phyloP scores from a whole-genome alignment of 2,113 vertebrate genomes.

The Proteles cristata region DNA sequence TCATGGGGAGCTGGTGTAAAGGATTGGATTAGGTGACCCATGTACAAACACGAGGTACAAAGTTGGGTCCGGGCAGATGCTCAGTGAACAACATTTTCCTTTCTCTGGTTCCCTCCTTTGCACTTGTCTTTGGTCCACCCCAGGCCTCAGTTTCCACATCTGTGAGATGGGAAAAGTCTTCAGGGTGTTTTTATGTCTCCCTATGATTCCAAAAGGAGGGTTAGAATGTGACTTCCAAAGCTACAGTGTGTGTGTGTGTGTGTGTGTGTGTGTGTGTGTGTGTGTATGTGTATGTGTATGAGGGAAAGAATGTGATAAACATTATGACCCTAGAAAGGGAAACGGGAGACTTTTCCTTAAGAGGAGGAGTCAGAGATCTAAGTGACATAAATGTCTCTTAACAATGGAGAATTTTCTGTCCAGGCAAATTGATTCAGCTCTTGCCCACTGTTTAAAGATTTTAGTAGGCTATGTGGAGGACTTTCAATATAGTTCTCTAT shows the following conservation, averaged over 20 bases:
- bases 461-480: not conserved
- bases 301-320: not conserved
- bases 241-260: not conserved
- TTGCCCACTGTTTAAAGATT: not conserved
- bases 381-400: not conserved
- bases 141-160: not conserved
- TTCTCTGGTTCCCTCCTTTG: not conserved
- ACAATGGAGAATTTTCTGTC: not conserved
- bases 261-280: not conserved
- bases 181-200: not conserved
- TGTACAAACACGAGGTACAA: not conserved
- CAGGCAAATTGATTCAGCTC: not conserved
- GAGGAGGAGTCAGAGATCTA: not conserved
- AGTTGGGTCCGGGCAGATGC: not conserved
- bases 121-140: not conserved
- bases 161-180: not conserved
- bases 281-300: accelerated
- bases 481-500: not conserved
- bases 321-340: not conserved
- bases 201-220: not conserved
- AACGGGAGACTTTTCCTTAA: not conserved
- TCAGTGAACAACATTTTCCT: not conserved
- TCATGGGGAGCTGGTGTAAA: not conserved
- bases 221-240: not conserved
- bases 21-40: not conserved